Evolutionary conservation across 2,797 vertebrate species (phyloP).

Genomic region (Karalla daura): DNA sequence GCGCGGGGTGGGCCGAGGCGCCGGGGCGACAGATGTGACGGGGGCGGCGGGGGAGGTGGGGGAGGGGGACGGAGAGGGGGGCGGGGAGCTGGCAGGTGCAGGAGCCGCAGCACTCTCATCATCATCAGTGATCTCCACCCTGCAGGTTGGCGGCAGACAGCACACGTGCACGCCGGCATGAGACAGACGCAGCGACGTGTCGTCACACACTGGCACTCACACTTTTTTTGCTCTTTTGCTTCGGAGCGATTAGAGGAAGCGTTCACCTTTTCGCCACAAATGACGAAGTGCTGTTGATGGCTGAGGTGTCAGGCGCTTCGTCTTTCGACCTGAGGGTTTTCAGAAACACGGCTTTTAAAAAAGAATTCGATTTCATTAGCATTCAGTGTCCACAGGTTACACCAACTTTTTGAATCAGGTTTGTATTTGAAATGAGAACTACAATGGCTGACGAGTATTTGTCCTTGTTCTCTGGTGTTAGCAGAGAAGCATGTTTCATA

Average conservation of each 20-base stretch:
- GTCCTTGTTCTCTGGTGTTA: no score
- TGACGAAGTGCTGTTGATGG: constrained; percentile 27
- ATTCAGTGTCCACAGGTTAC: no score
- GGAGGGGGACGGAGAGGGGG: constrained; percentile 12
- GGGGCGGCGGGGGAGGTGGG: constrained; percentile 27
- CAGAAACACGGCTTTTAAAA: constrained; percentile 27
- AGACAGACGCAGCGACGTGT: neutral
- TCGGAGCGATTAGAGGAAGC: neutral
- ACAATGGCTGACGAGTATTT: no score
- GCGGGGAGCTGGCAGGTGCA: constrained; percentile 20
- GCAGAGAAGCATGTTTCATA: no score
- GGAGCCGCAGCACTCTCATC: constrained; percentile 43
- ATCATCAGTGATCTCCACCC: constrained; percentile 80
- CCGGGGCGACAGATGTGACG: constrained; percentile 36
- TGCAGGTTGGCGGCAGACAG: constrained; percentile 46
- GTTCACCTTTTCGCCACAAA: constrained; percentile 85
- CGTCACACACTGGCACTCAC: neutral
- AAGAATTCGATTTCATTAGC: no score
- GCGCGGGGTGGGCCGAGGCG: constrained; percentile 23
- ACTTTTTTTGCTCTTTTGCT: neutral
- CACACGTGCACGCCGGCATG: neutral
- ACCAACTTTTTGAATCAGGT: no score
- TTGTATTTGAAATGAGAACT: no score
- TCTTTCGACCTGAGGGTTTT: constrained; percentile 65
- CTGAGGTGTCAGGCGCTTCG: constrained; percentile 26